Evolutionary conservation across 2,113 vertebrate genomes (phyloP).

Genomic region (Chunga burmeisteri): DNA sequence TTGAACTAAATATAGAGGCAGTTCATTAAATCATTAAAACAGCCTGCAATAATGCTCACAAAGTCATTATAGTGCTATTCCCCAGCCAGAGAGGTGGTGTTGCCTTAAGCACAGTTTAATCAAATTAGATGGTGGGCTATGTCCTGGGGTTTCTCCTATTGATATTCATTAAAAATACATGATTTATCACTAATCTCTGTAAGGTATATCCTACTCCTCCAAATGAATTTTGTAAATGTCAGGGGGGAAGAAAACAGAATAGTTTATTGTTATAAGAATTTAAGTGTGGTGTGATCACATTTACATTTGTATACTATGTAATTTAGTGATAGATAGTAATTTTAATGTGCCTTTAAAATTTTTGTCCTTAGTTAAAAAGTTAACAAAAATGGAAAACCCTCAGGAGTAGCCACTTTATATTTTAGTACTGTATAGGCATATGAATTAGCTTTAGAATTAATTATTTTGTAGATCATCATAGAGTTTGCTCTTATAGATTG

Average conservation of each 20-base stretch:
- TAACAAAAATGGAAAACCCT: conserved; percentile 68
- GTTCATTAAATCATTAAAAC: conserved; percentile 95
- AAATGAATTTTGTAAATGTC: conserved; percentile 85
- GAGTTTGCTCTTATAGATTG: not conserved
- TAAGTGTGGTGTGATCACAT: conserved; percentile 77
- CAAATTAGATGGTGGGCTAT: conserved; percentile 91
- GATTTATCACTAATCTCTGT: conserved; percentile 91
- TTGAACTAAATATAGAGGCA: conserved; percentile 87
- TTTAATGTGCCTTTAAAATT: conserved; percentile 72
- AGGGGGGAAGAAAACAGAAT: conserved; percentile 81
- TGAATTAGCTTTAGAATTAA: conserved; percentile 50
- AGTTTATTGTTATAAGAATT: conserved; percentile 80
- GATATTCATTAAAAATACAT: conserved; percentile 96
- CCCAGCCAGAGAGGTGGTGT: conserved; percentile 85
- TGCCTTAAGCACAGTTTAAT: conserved; percentile 94
- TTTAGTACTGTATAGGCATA: conserved; percentile 21
- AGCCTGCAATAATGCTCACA: conserved; percentile 87
- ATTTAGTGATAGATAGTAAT: conserved; percentile 76
- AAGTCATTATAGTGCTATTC: conserved; percentile 91
- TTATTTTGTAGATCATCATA: conserved; percentile 10
- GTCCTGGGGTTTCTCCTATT: conserved; percentile 90
- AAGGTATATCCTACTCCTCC: conserved; percentile 82
- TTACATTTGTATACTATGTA: conserved; percentile 79
- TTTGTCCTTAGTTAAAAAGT: conserved; percentile 75
- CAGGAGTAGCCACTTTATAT: conserved; percentile 54